Evolutionary conservation across 1,140 invertebrate genomes (phyloP), one percentile per base, ranked within the genome.

Genomic region (Steinernema khuongi): DNA sequence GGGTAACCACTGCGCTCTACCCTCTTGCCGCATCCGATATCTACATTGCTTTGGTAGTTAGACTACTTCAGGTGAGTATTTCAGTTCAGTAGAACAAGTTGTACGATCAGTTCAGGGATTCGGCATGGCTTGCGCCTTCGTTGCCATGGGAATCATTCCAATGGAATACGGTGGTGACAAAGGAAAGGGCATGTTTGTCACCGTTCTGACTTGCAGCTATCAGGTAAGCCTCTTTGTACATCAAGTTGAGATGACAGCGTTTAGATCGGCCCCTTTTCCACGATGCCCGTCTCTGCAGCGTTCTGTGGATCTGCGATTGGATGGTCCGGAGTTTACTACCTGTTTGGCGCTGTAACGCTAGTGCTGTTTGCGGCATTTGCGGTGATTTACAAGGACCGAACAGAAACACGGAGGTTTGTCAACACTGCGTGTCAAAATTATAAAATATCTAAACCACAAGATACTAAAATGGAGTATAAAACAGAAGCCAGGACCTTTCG

Each of bases 151-250:
- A 11, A 22, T 60, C 7, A 22, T 60, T 7, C 50, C 50, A 7
- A 60, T 60, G 19, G 50, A 60, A 4, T 60, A 60, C 50, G 50
- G 50, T 60, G 50, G 50, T n/a, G 50, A 60, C 50, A 60, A 60
- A 22, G 14, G 14, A 4, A 60, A 60, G 50, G 50, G 7, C 4
- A 7, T 60, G 14, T 60, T 60, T 22, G 4, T 60, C 14, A 22
- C 50, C 26, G 50, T 60, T 2, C 50, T 60, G 11, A 60, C 50
- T 22, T 60, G 50, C 50, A 60, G 50, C 50, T 60, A 60, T 22
- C 50, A 60, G 50, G 26, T 60, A 14, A 22, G 50, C 19, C 50
- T 22, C 19, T 60, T 60, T n/a, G n/a, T n/a, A n/a, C n/a, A n/a
- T n/a, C n/a, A n/a, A n/a, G n/a, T n/a, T n/a, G n/a, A n/a, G n/a